phyloP scores from a whole-genome alignment of 2,888 invertebrate species.

The Sepiola atlantica region DNA sequence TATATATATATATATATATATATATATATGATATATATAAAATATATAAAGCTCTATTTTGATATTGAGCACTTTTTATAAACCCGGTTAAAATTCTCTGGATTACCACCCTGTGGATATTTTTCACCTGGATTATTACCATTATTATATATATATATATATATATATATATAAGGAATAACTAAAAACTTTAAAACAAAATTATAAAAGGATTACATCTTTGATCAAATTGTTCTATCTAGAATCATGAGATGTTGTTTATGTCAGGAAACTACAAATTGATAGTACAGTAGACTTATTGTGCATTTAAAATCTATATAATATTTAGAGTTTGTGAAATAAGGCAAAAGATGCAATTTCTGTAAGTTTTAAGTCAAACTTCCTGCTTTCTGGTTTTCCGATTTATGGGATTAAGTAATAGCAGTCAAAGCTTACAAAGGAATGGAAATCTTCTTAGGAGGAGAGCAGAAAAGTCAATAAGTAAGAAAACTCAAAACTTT shows the following conservation, averaged over 20 bases:
- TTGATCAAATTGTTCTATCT: neutral
- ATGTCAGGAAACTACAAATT: neutral
- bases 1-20: no score
- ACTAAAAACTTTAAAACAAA: neutral
- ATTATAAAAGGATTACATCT: neutral
- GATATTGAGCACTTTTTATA: no score
- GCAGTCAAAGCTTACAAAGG: neutral
- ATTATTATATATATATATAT: no score
- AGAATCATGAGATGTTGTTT: no score
- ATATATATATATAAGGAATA: neutral
- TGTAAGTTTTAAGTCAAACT: neutral
- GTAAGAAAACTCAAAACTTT: neutral
- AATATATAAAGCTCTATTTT: no score
- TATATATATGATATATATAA: no score
- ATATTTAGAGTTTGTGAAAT: neutral
- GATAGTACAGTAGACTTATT: neutral
- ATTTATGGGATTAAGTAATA: neutral
- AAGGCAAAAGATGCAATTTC: neutral
- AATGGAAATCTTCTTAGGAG: slow-evolving; percentile 1
- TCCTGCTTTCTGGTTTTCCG: slow-evolving; percentile 20
- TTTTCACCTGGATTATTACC: no score
- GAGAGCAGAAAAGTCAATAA: neutral
- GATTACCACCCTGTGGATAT: no score
- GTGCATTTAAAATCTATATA: neutral
- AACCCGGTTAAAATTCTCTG: no score